These are phyloP conservation scores for Bradypodion pumilum DNA, from an alignment of 2,797 vertebrate species.

Conservation along the genomic window DNA sequence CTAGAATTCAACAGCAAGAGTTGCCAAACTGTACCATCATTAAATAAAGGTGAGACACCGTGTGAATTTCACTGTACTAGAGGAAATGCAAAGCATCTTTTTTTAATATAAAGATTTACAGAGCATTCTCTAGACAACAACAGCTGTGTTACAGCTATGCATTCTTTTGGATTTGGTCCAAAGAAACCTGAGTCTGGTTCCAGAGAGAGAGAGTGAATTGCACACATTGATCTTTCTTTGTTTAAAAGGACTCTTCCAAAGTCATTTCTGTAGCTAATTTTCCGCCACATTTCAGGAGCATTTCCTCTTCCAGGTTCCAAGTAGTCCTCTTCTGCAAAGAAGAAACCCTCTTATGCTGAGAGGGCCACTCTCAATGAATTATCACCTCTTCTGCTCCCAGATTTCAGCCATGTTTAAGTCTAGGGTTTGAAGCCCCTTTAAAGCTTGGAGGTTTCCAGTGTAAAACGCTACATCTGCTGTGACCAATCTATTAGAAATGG, in stretches of 20 bases:
- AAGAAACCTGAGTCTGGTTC: slow-evolving; percentile 86
- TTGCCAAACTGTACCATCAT: slow-evolving; percentile 78
- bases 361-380: slow-evolving; percentile 54
- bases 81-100: slow-evolving; percentile 82
- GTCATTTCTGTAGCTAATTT: slow-evolving; percentile 54
- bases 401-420: slow-evolving; percentile 96
- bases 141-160: slow-evolving; percentile 85
- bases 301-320: slow-evolving; percentile 57
- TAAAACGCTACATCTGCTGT: slow-evolving; percentile 97
- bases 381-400: slow-evolving; percentile 99
- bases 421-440: slow-evolving; percentile 90
- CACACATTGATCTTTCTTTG: slow-evolving; percentile 71
- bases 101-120: slow-evolving; percentile 83
- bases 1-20: slow-evolving; percentile 73
- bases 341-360: slow-evolving; percentile 54
- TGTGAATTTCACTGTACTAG: slow-evolving; percentile 81
- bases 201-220: slow-evolving; percentile 76
- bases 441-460: slow-evolving; percentile 92
- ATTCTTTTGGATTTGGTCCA: slow-evolving; percentile 86
- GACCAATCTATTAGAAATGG: slow-evolving; percentile 83
- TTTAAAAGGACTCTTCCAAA: slow-evolving; percentile 55
- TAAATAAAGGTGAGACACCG: slow-evolving; percentile 78
- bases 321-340: slow-evolving; percentile 62
- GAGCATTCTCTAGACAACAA: slow-evolving; percentile 79
- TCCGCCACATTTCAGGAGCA: slow-evolving; percentile 43